Percentiles rank a stretch among this genome's conserved stretches.
phyloP scores from a whole-genome alignment of 2,888 invertebrate genomes.

The Pachydiplax longipennis region DNA sequence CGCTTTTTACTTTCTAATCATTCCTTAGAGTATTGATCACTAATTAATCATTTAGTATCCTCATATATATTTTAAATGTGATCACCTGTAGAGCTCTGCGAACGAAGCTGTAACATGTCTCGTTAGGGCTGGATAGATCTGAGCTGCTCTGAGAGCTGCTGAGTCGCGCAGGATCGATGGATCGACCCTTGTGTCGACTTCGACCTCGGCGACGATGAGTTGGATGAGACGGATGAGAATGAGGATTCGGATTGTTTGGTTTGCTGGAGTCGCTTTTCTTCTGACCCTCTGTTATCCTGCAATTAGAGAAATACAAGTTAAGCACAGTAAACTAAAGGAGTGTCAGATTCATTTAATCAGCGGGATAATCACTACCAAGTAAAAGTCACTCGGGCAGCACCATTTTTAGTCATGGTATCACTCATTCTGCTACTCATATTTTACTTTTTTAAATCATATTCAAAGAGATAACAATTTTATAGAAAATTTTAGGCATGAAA shows the following conservation, averaged over 20 bases:
- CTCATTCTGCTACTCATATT: too few species aligned
- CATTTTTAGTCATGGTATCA: too few species aligned
- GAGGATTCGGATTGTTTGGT: constrained; percentile 56
- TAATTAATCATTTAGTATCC: background rate
- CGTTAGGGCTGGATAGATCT: constrained; percentile 88
- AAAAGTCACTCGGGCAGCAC: too few species aligned
- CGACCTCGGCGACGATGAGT: constrained; percentile 57
- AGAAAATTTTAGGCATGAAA: too few species aligned
- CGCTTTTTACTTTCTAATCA: too few species aligned
- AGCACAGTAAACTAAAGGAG: too few species aligned
- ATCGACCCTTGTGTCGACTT: constrained; percentile 66
- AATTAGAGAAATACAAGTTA: background rate
- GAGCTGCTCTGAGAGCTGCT: constrained; percentile 75
- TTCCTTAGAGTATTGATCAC: too few species aligned
- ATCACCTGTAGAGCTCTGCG: constrained; percentile 79
- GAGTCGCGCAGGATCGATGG: constrained; percentile 70
- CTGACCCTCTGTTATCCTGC: background rate
- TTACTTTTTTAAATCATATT: too few species aligned
- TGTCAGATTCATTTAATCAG: too few species aligned
- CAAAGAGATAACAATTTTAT: too few species aligned
- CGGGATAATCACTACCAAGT: too few species aligned
- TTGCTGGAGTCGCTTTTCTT: constrained; percentile 57
- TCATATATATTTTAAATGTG: too few species aligned
- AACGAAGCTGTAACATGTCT: constrained; percentile 93
- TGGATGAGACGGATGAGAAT: constrained; percentile 9